phyloP scores from a whole-genome alignment of 1,140 invertebrate genomes.

The Gonatopus flavifemur region DNA sequence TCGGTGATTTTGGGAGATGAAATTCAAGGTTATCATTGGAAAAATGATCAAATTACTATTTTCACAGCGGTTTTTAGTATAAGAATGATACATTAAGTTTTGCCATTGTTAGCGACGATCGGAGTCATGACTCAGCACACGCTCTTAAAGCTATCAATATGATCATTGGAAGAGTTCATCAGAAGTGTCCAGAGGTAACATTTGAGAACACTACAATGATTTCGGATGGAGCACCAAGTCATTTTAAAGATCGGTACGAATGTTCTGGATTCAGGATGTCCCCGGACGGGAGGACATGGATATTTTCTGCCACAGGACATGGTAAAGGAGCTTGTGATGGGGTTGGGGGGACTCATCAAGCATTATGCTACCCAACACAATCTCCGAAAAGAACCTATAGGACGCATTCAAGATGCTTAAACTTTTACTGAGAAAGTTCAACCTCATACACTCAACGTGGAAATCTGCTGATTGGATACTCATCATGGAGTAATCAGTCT shows the following conservation, averaged over 20 bases:
- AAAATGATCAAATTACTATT: background rate
- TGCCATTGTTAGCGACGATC: background rate
- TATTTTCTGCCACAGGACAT: no score
- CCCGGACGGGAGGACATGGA: background rate
- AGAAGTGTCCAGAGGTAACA: background rate
- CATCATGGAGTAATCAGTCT: no score
- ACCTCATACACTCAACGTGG: background rate
- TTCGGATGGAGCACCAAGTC: slow-evolving; percentile 1
- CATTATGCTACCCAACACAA: slow-evolving; percentile 1
- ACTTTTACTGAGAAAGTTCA: background rate
- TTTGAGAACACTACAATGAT: background rate
- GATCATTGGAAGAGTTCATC: background rate
- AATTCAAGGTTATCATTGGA: no score
- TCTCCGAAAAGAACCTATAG: background rate
- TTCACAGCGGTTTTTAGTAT: slow-evolving; percentile 1
- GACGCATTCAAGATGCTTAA: background rate
- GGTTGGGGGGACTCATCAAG: no score
- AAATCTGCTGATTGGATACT: background rate
- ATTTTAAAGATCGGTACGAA: slow-evolving; percentile 1
- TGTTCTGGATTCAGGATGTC: background rate
- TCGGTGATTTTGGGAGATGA: background rate
- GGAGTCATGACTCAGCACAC: background rate
- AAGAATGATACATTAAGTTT: background rate
- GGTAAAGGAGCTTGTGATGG: background rate
- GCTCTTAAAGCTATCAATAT: background rate